phyloP scores from a whole-genome alignment of 1,140 invertebrate genomes.

The Diachasmimorpha longicaudata region DNA sequence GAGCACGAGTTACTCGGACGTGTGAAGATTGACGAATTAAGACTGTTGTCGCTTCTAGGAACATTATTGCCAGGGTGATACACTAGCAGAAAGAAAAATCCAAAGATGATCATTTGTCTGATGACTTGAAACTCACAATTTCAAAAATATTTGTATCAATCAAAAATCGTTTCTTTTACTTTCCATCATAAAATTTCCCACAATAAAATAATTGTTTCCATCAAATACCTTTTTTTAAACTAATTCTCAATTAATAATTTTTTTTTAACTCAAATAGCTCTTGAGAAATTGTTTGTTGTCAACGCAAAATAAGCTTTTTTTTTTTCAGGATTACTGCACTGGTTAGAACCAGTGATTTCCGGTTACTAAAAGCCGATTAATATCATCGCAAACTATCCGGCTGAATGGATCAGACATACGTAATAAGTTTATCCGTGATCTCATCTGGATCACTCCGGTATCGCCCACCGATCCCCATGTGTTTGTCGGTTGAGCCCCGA shows the following conservation, averaged over 20 bases:
- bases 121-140: no score
- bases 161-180: no score
- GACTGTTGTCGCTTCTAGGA: constrained; percentile 82
- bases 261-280: no score
- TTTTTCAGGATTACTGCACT: no score
- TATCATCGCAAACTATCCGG: neutral
- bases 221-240: no score
- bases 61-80: constrained; percentile 81
- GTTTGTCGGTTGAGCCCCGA: neutral
- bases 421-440: constrained; percentile 17
- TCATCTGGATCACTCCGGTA: constrained; percentile 30
- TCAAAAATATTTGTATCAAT: no score
- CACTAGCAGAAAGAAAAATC: constrained; percentile 66
- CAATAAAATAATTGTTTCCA: no score
- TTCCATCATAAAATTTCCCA: no score
- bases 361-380: neutral
- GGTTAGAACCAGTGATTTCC: no score
- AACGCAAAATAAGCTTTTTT: no score
- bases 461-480: neutral
- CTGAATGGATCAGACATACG: neutral
- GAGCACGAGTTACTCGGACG: constrained; percentile 84
- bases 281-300: no score
- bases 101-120: constrained; percentile 22
- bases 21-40: constrained; percentile 83
- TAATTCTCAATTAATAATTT: no score